Evolutionary conservation across 2,888 invertebrate species (phyloP).

Genomic region (Panzeria rudis): DNA sequence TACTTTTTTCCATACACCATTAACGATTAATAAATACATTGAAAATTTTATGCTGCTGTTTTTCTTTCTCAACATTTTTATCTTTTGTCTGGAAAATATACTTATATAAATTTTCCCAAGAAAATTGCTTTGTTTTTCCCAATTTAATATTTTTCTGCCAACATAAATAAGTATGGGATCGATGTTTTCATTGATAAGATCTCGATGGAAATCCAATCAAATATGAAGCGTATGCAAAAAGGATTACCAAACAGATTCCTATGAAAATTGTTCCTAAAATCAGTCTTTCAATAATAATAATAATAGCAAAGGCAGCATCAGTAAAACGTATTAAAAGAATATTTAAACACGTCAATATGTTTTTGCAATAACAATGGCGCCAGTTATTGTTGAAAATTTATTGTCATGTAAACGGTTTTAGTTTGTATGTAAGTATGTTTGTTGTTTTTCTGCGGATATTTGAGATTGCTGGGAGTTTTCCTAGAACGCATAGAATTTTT

Average conservation of each 20-base stretch:
- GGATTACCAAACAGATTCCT: slow-evolving; percentile 36
- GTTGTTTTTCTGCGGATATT: background rate
- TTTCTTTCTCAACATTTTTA: background rate
- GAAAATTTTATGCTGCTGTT: background rate
- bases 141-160: slow-evolving; percentile 6
- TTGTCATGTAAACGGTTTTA: slow-evolving; percentile 68
- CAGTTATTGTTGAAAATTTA: slow-evolving; percentile 71
- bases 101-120: slow-evolving; percentile 42
- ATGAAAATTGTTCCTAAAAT: slow-evolving; percentile 30
- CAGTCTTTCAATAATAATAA: slow-evolving; percentile 1
- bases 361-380: slow-evolving; percentile 72
- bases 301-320: slow-evolving; percentile 4
- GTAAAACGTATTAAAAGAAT: slow-evolving; percentile 24
- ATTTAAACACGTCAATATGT: slow-evolving; percentile 67
- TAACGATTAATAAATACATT: slow-evolving; percentile 37
- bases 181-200: slow-evolving; percentile 58
- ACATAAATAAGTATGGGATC: slow-evolving; percentile 52
- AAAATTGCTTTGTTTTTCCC: slow-evolving; percentile 50
- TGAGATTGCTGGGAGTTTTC: slow-evolving; percentile 3
- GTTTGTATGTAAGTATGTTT: background rate
- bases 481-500: slow-evolving; percentile 28
- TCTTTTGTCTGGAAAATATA: slow-evolving; percentile 11
- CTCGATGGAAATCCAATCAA: slow-evolving; percentile 67
- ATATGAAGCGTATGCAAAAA: slow-evolving; percentile 57
- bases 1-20: slow-evolving; percentile 13